Evolutionary conservation across 1,140 invertebrate species (phyloP).

Genomic region (Meteorus sp.): DNA sequence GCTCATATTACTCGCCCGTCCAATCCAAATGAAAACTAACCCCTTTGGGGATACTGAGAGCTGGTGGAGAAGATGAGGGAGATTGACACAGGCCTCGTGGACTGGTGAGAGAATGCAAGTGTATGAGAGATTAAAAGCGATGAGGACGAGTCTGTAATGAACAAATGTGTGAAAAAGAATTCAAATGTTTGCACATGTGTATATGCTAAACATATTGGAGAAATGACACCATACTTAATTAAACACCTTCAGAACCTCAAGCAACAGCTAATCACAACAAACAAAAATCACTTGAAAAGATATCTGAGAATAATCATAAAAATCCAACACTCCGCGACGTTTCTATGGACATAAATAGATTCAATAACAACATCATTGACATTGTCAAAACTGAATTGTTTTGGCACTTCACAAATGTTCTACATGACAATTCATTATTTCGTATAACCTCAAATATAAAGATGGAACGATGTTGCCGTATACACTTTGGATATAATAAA

Average conservation of each 20-base stretch:
- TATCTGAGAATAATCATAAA: background rate
- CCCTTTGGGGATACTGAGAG: slow-evolving; percentile 37
- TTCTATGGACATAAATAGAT: background rate
- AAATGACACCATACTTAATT: background rate
- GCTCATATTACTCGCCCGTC: slow-evolving; percentile 53
- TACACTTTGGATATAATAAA: slow-evolving; percentile 50
- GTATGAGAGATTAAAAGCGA: slow-evolving; percentile 9
- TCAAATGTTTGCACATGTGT: no score
- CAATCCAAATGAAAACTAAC: slow-evolving; percentile 54
- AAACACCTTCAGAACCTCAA: background rate
- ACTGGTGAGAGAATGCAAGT: no score
- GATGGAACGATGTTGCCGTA: background rate
- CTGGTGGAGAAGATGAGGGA: background rate
- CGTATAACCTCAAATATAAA: slow-evolving; percentile 5
- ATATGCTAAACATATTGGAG: background rate
- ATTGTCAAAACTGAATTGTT: slow-evolving; percentile 1
- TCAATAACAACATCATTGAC: background rate
- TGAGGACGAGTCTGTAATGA: no score
- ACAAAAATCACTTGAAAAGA: background rate
- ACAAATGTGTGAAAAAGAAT: no score
- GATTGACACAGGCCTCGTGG: slow-evolving; percentile 32
- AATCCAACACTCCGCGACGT: background rate
- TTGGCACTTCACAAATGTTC: background rate
- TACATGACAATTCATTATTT: background rate
- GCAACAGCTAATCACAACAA: no score